phyloP scores from a whole-genome alignment of 2,113 vertebrate species.

The Aramus guarauna region DNA sequence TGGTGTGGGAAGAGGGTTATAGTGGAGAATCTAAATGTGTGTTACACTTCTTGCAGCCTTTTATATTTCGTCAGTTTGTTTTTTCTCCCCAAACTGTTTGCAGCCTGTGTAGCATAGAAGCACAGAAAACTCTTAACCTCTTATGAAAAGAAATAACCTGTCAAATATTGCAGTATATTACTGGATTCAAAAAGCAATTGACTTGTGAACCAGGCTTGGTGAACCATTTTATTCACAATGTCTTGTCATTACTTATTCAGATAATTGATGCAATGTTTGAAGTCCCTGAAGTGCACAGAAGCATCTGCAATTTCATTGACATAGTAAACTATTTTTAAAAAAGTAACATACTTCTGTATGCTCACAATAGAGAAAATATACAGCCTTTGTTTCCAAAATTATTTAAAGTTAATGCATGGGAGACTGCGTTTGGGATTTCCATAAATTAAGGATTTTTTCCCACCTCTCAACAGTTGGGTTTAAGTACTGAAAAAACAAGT shows the following conservation, averaged over 20 bases:
- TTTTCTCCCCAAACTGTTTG: constrained; percentile 16
- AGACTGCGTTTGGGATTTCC: constrained; percentile 19
- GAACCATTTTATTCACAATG: constrained; percentile 48
- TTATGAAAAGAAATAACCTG: neutral
- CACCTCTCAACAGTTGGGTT: constrained; percentile 44
- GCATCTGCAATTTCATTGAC: constrained; percentile 48
- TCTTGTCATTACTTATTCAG: constrained; percentile 63
- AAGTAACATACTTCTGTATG: neutral
- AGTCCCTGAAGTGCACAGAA: constrained; percentile 43
- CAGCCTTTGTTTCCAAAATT: neutral
- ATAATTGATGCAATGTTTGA: constrained; percentile 60
- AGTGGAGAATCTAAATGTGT: neutral
- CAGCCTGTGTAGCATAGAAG: neutral
- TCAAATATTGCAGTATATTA: constrained; percentile 25
- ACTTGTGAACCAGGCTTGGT: constrained; percentile 52
- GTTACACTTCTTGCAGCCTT: neutral
- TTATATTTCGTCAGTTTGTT: constrained; percentile 7
- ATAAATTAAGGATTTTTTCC: neutral
- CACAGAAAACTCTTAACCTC: constrained; percentile 2
- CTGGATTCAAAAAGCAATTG: constrained; percentile 38
- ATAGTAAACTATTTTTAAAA: constrained; percentile 22
- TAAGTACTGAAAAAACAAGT: neutral
- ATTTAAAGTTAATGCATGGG: neutral
- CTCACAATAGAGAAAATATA: neutral
- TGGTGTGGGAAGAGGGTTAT: neutral